Base-by-base conservation (phyloP, 2,797 vertebrate species). In the Gallinago nigripennis region DNA sequence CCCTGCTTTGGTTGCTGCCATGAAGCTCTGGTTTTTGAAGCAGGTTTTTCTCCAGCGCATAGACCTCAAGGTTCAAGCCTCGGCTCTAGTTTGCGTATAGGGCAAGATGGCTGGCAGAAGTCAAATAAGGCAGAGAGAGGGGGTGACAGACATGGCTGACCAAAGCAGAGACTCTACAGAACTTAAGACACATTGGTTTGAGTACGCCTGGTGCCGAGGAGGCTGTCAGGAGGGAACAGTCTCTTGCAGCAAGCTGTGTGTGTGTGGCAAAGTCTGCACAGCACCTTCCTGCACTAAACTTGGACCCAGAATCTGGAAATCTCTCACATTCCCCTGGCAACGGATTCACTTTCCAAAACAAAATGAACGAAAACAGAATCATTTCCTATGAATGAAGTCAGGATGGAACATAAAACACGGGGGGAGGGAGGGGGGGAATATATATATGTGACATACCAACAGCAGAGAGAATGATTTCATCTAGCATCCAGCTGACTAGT, bases 401-500 rank as follows among this genome's bases (percentile, higher is more conserved):
- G 43, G 88, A 92, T 43, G 75, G 88, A 95, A 92, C 64, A 95
- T 86, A 92, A 96, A 96, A 93, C 82, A 43, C 68, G 45, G 41
- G 41, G 41, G 16, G 82, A 5, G 80, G 65, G 0, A 75, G 80
- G 65, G 0, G 57, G 43, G 60, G 78, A 88, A 94, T 65, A 94
- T 61, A 91, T 72, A 68, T 94, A 61, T 71, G 35, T 65, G 73
- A 88, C 88, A 90, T 72, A 79, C 43, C 84, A 90, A 72, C 50
- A 95, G 83, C 61, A 93, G 66, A 91, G 86, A 88, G 68, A 92
- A 92, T 95, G 51, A 92, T 84, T 94, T 97, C 87, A 93, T 95
- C 80, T 31, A 91, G 80, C 43, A 85, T 81, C 68, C 90, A 96
- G 81, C 85, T 91, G 86, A 94, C 77, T 92, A 78, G 53, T 54